Base-by-base conservation (phyloP, 2,113 vertebrate species). In the Apodemus speciosus region DNA sequence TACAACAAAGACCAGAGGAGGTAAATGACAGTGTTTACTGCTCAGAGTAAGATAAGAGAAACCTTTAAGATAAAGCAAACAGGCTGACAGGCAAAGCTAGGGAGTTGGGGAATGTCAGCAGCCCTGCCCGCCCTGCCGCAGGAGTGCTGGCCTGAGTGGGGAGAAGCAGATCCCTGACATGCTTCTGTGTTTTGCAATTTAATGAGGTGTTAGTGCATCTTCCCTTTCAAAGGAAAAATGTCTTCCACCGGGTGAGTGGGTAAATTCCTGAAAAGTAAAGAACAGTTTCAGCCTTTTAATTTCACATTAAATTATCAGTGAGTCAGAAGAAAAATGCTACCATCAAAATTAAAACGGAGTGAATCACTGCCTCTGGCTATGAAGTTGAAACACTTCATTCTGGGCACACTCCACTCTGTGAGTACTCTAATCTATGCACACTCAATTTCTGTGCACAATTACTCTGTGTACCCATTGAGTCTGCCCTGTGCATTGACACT, bases 261-360 rank as follows among this genome's bases (percentile, higher is more conserved):
- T 93, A 93, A 88, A 92, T 93, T 98, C 94, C 95, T 96, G 94
- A 94, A 92, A 88, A 96, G 93, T 95, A 96, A 96, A 18, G 96
- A 97, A 96, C 94, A 97, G 85, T 87, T 92, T 95, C 88, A 87
- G 93, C 49, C 92, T 96, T 86, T 58, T 60, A 96, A 85, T 85
- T 93, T 72, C 84, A 87, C 66, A 89, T 5, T 0, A 97, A 98
- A 91, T 95, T 95, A 97, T 96, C 87, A 88, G 91, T 95, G 97
- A 98, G 91, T 95, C 96, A 97, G 93, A 94, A 97, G 95, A 97
- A 97, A 79, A 97, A 96, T 38, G 88, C 88, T 96, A 38, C 97
- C 71, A 68, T 97, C 92, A 93, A 97, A 96, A 95, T 96, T 80
- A 96, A 95, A 93, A 91, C 80, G 30, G 93, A 97, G 89, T 93